These are phyloP conservation scores for Meganola albula DNA, from an alignment of 2,888 invertebrate species.

Conservation along the genomic window DNA sequence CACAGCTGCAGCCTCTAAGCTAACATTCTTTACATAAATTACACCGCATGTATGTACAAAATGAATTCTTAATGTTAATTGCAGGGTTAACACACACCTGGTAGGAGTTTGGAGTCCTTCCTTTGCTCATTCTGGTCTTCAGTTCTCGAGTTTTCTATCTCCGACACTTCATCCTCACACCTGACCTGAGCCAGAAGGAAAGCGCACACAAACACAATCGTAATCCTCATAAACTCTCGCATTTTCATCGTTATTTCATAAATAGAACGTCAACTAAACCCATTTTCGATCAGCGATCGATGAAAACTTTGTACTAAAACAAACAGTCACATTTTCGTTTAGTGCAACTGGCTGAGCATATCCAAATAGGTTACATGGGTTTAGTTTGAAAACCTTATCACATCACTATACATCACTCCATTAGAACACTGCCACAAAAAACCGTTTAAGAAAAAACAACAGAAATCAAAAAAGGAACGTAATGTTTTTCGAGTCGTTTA, in stretches of 20 bases:
- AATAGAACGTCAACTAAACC: slow-evolving; percentile 37
- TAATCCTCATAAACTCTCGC: slow-evolving; percentile 62
- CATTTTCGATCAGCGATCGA: slow-evolving; percentile 52
- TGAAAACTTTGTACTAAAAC: slow-evolving; percentile 34
- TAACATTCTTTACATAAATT: slow-evolving; percentile 8
- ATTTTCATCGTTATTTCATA: slow-evolving; percentile 55
- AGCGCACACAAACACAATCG: slow-evolving; percentile 58
- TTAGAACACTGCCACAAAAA: slow-evolving; percentile 20
- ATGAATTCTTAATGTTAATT: background rate
- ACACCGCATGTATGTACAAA: slow-evolving; percentile 5
- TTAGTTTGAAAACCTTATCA: slow-evolving; percentile 30
- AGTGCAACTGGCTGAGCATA: slow-evolving; percentile 37
- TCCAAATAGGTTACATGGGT: slow-evolving; percentile 43
- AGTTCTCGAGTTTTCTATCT: slow-evolving; percentile 25
- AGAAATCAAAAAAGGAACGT: slow-evolving; percentile 23
- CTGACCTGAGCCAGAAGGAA: slow-evolving; percentile 45
- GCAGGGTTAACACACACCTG: slow-evolving; percentile 42
- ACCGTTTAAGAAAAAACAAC: slow-evolving; percentile 10
- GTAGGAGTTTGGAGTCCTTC: slow-evolving; percentile 49
- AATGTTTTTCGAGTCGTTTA: slow-evolving; percentile 36
- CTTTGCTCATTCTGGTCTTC: slow-evolving; percentile 42
- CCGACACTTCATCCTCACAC: slow-evolving; percentile 49
- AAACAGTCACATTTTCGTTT: slow-evolving; percentile 71
- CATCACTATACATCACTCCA: slow-evolving; percentile 30
- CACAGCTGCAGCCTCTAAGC: slow-evolving; percentile 17